Percentiles rank a stretch among this genome's conserved stretches.
phyloP scores from a whole-genome alignment of 2,113 vertebrate genomes.

The Narcine bancroftii region DNA sequence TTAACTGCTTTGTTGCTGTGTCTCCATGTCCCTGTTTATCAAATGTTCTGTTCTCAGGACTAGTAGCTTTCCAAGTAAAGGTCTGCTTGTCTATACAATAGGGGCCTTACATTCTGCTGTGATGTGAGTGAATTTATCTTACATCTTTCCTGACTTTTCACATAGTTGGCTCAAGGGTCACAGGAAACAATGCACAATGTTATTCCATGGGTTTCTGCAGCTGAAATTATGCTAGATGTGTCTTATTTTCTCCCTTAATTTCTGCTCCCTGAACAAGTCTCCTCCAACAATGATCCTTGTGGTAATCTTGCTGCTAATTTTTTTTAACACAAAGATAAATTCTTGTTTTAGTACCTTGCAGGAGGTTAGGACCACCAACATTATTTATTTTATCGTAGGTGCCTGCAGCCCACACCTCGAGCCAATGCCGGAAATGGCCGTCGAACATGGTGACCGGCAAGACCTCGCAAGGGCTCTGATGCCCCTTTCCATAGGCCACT shows the following conservation, averaged over 20 bases:
- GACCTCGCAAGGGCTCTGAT: too few species aligned
- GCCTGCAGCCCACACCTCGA: too few species aligned
- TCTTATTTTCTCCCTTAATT: neutral
- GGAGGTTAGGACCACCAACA: too few species aligned
- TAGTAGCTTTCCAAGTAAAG: neutral
- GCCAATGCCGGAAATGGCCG: too few species aligned
- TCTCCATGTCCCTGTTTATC: neutral
- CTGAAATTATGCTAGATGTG: neutral
- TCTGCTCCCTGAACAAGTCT: neutral
- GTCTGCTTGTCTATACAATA: neutral
- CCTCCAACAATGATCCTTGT: neutral
- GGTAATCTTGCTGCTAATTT: neutral
- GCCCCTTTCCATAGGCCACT: too few species aligned
- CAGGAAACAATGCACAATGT: neutral
- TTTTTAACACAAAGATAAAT: too few species aligned
- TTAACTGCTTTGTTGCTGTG: too few species aligned
- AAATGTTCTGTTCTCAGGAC: neutral
- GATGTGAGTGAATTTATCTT: neutral
- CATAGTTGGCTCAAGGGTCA: neutral
- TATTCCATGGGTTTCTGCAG: neutral
- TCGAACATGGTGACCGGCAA: too few species aligned
- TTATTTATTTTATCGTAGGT: too few species aligned
- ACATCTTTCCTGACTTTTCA: neutral
- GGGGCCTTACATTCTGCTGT: neutral
- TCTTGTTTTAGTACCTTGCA: too few species aligned